Evolutionary conservation across 2,888 invertebrate genomes (phyloP).

Genomic region (Shargacucullia verbasci): DNA sequence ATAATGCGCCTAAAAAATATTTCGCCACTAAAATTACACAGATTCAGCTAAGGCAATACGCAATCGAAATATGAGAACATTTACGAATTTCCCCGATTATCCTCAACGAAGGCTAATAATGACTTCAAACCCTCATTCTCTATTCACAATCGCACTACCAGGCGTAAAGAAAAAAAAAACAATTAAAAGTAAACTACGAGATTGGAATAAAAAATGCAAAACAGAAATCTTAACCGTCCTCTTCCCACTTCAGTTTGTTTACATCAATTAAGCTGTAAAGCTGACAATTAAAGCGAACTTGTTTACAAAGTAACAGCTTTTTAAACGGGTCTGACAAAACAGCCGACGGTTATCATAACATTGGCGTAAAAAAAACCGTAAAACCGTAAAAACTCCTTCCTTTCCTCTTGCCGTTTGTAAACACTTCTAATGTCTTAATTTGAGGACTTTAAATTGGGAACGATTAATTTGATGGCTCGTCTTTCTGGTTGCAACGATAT

Average conservation of each 20-base stretch:
- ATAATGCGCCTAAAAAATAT: too few relatives aligned
- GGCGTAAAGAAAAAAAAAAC: too few relatives aligned
- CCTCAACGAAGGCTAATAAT: too few relatives aligned
- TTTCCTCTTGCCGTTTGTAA: constrained; percentile 26
- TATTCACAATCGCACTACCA: too few relatives aligned
- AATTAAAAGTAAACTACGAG: too few relatives aligned
- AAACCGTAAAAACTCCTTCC: constrained; percentile 35
- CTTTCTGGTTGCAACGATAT: constrained; percentile 14
- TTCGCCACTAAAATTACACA: too few relatives aligned
- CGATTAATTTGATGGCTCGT: constrained; percentile 28
- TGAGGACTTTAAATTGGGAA: constrained; percentile 23
- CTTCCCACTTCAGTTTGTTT: constrained; percentile 43
- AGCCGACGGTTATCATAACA: constrained; percentile 49
- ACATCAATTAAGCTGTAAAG: constrained; percentile 44
- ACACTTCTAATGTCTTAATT: constrained; percentile 57
- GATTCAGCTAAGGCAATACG: too few relatives aligned
- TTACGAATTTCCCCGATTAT: too few relatives aligned
- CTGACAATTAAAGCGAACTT: constrained; percentile 39
- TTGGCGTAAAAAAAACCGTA: constrained; percentile 35
- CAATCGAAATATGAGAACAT: too few relatives aligned
- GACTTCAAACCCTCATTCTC: too few relatives aligned
- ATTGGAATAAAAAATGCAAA: constrained; percentile 5
- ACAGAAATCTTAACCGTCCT: constrained; percentile 4
- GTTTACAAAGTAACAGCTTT: constrained; percentile 56
- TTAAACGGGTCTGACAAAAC: constrained; percentile 51